A percentile compares a stretch with the other conserved stretches of the same genome.
Evolutionary conservation across 2,113 vertebrate species (phyloP).

Genomic region (Illadopsis cleaveri): DNA sequence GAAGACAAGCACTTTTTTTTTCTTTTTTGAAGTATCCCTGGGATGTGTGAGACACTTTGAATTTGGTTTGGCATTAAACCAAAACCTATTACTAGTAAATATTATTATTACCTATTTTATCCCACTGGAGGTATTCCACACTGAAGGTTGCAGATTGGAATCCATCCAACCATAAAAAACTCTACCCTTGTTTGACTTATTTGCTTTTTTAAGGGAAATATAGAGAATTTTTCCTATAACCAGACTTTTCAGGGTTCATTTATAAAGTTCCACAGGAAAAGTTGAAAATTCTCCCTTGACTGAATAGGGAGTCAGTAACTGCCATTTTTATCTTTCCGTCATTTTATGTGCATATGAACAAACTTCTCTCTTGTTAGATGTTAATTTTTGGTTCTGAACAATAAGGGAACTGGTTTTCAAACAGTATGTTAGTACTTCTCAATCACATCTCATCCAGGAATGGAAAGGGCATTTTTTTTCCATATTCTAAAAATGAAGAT

Average conservation of each 20-base stretch:
- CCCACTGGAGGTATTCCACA: background rate
- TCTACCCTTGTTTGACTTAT: accelerated
- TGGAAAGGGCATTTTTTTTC: background rate
- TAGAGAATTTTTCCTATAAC: background rate
- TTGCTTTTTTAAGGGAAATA: background rate
- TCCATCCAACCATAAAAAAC: background rate
- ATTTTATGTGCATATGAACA: background rate
- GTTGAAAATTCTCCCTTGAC: background rate
- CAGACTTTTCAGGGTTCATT: background rate
- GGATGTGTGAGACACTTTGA: background rate
- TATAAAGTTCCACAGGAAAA: background rate
- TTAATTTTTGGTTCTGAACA: background rate
- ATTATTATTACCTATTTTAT: background rate
- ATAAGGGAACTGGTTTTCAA: background rate
- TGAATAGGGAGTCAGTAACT: background rate
- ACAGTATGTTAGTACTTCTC: background rate
- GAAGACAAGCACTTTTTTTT: background rate
- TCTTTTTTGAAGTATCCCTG: background rate
- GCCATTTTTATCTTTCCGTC: background rate
- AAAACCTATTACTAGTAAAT: background rate
- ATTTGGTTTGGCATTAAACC: background rate
- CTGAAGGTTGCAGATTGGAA: background rate
- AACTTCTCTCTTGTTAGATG: background rate
- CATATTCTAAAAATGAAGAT: background rate
- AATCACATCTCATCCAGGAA: background rate